Conservation (phyloP, 1,140 invertebrate species). For the Antheraea pernyi region DNA sequence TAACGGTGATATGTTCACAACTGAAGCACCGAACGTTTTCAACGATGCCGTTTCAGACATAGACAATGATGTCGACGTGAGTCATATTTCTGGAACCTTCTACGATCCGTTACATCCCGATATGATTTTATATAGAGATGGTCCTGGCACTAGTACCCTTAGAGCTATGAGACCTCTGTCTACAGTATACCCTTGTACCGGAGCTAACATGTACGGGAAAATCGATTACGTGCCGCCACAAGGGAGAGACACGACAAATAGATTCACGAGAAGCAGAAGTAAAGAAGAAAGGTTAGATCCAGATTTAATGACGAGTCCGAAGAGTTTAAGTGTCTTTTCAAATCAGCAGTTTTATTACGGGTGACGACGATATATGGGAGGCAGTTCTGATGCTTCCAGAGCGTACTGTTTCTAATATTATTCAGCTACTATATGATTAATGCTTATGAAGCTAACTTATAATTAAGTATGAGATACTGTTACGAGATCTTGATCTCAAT, state of each 20-base stretch:
- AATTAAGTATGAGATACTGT: neutral
- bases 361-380: slow-evolving; percentile 55
- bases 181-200: slow-evolving; percentile 65
- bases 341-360: slow-evolving; percentile 73
- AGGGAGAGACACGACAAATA: slow-evolving; percentile 43
- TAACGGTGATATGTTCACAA: slow-evolving; percentile 74
- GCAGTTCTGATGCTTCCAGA: slow-evolving; percentile 51
- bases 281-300: slow-evolving; percentile 41
- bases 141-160: slow-evolving; percentile 49
- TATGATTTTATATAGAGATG: slow-evolving; percentile 71
- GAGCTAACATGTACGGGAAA: slow-evolving; percentile 72
- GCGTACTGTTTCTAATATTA: slow-evolving; percentile 62
- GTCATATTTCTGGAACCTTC: slow-evolving; percentile 72
- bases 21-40: slow-evolving; percentile 74
- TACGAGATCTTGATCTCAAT: neutral
- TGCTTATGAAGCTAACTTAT: slow-evolving; percentile 24
- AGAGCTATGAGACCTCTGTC: slow-evolving; percentile 69
- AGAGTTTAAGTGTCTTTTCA: slow-evolving; percentile 66
- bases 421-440: neutral
- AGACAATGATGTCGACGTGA: slow-evolving; percentile 72
- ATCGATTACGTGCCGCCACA: slow-evolving; percentile 62
- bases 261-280: slow-evolving; percentile 48
- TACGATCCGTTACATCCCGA: slow-evolving; percentile 74
- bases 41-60: slow-evolving; percentile 71
- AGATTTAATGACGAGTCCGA: slow-evolving; percentile 65